Evolutionary conservation across 1,140 invertebrate genomes (phyloP).

Genomic region (Solenopsis invicta): DNA sequence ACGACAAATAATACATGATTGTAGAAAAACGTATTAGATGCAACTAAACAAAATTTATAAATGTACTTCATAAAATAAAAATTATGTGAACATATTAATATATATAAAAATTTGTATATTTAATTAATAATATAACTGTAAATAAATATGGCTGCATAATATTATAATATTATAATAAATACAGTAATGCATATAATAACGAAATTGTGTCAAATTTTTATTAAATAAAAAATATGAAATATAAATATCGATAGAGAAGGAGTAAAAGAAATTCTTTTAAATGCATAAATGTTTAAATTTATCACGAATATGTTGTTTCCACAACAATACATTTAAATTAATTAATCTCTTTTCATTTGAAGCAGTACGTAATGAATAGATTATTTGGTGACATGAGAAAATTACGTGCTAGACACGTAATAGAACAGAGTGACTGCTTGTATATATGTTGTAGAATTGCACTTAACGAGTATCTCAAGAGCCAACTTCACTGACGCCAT

Average conservation of each 20-base stretch:
- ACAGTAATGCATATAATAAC: neutral
- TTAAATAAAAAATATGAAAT: neutral
- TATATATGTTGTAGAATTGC: constrained; percentile 49
- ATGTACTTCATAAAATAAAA: neutral
- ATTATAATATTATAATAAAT: neutral
- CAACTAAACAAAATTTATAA: neutral
- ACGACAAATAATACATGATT: constrained; percentile 12
- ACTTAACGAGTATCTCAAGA: constrained; percentile 65
- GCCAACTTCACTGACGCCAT: constrained; percentile 52
- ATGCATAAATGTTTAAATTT: neutral
- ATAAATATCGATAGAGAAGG: neutral
- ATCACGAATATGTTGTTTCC: neutral
- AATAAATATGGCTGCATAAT: too few relatives aligned
- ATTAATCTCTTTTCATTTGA: constrained; percentile 39
- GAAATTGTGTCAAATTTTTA: neutral
- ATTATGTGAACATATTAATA: neutral
- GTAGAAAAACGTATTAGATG: neutral
- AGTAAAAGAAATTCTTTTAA: neutral
- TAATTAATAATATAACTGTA: neutral
- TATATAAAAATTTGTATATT: neutral
- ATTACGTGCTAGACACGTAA: constrained; percentile 47
- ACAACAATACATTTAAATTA: neutral
- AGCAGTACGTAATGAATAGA: neutral
- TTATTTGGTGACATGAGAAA: constrained; percentile 62
- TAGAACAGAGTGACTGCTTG: constrained; percentile 37